phyloP scores from a whole-genome alignment of 2,797 vertebrate genomes.

The Syncerus caffer region DNA sequence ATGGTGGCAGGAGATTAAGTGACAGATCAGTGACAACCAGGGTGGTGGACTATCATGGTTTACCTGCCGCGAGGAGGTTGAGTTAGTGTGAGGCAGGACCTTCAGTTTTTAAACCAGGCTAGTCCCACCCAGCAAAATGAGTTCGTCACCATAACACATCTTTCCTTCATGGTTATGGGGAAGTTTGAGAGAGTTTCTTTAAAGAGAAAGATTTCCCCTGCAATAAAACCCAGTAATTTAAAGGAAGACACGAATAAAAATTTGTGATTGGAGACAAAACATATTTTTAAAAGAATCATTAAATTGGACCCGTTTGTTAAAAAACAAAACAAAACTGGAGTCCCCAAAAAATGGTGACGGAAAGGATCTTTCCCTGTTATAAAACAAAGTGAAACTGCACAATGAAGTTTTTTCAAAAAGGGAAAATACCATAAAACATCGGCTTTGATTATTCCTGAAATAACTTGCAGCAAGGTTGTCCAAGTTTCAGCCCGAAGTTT shows the following conservation, averaged over 20 bases:
- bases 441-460: background rate
- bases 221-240: background rate
- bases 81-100: background rate
- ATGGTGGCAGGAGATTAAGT: background rate
- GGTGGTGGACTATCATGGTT: background rate
- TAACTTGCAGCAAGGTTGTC: background rate
- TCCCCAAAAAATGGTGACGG: background rate
- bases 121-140: background rate
- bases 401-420: background rate
- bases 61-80: background rate
- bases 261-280: background rate
- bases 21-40: background rate
- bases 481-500: background rate
- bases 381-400: constrained; percentile 12
- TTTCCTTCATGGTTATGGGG: background rate
- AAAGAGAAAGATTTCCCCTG: background rate
- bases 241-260: background rate
- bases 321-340: background rate
- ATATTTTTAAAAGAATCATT: background rate
- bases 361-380: background rate
- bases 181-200: background rate
- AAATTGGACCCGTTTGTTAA: background rate
- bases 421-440: background rate
- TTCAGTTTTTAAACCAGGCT: background rate
- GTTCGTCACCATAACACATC: background rate